Evolutionary conservation across 2,113 vertebrate genomes (phyloP).

Genomic region (Pungitius pungitius): DNA sequence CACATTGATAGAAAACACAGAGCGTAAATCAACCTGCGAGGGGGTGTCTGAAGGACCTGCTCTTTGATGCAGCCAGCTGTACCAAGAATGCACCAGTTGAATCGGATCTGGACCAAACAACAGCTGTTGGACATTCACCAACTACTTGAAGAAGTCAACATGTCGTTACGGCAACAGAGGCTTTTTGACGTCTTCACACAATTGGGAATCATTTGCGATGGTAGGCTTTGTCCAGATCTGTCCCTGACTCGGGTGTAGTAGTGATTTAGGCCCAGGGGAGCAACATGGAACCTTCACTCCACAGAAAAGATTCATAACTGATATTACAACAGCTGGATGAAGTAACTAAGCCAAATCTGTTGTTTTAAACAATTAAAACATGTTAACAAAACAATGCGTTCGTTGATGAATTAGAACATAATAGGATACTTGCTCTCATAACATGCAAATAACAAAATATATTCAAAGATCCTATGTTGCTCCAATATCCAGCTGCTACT

Average conservation of each 20-base stretch:
- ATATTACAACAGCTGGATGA: neutral
- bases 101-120: constrained; percentile 33
- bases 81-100: neutral
- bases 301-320: constrained; percentile 13
- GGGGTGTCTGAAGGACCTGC: constrained; percentile 30
- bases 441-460: neutral
- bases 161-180: neutral
- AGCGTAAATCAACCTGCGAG: constrained; percentile 31
- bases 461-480: neutral
- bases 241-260: constrained; percentile 45
- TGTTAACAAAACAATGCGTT: neutral
- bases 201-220: neutral
- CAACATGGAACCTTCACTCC: constrained; percentile 21
- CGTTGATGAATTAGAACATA: neutral
- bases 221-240: constrained; percentile 32
- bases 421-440: neutral
- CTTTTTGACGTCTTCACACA: neutral
- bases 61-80: constrained; percentile 47
- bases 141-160: neutral
- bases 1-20: constrained; percentile 28
- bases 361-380: neutral
- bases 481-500: constrained; percentile 27
- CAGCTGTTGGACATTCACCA: neutral
- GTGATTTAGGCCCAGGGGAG: constrained; percentile 62
- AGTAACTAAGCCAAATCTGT: neutral